A percentile compares a stretch with the other conserved stretches of the same genome.
Conservation (phyloP, 2,797 vertebrate species). For the Balearica regulorum region DNA sequence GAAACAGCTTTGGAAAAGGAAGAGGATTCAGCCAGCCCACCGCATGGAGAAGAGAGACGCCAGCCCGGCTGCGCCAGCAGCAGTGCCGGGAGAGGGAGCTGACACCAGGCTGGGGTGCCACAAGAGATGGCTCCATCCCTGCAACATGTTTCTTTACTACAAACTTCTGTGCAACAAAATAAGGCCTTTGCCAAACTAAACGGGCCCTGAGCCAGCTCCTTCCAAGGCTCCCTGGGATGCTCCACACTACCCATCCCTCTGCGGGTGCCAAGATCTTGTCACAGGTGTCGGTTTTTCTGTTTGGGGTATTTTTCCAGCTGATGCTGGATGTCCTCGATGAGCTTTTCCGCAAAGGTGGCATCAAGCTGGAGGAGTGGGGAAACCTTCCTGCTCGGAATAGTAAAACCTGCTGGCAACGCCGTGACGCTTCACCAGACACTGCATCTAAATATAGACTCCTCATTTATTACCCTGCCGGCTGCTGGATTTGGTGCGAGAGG, state of each 20-base stretch:
- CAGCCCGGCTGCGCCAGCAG: not conserved
- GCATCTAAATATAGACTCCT: conserved; percentile 68
- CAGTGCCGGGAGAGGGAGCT: not conserved
- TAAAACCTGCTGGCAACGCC: conserved; percentile 47
- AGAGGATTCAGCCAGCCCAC: not conserved
- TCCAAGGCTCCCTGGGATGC: conserved; percentile 1
- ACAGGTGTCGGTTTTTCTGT: not conserved
- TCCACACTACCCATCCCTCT: not conserved
- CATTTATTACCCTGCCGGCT: conserved; percentile 57
- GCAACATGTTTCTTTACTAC: not conserved
- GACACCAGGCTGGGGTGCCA: not conserved
- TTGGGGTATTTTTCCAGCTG: not conserved
- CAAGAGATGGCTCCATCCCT: not conserved
- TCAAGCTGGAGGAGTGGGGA: conserved; percentile 8
- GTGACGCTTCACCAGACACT: conserved; percentile 47
- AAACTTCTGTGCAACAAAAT: conserved; percentile 23
- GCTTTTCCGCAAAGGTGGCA: conserved; percentile 34
- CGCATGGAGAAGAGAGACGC: rapidly evolving
- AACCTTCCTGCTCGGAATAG: conserved; percentile 44
- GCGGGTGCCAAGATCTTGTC: not conserved
- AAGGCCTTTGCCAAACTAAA: conserved; percentile 29
- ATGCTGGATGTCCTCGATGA: conserved; percentile 9
- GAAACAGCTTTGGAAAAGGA: not conserved
- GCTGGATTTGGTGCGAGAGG: not conserved
- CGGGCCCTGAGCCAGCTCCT: not conserved